phyloP scores from a whole-genome alignment of 2,797 vertebrate species.

The Phoebastria nigripes region DNA sequence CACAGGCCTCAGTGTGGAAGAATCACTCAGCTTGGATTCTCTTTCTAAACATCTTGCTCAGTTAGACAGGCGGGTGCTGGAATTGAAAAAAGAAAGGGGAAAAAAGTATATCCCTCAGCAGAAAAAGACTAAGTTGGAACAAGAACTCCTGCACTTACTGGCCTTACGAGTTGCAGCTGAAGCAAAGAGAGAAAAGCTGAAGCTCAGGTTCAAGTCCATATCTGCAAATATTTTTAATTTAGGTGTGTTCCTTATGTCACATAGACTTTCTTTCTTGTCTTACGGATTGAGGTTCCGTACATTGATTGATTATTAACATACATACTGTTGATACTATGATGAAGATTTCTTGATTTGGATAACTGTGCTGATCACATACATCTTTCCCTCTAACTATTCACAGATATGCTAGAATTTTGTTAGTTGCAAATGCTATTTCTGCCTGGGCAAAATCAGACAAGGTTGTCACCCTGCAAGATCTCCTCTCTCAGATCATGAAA shows the following conservation, averaged over 20 bases:
- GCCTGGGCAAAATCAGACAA: constrained; percentile 66
- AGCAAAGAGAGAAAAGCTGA: constrained; percentile 63
- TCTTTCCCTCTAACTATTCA: neutral
- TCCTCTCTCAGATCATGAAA: constrained; percentile 17
- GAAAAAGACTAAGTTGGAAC: constrained; percentile 59
- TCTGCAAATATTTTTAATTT: neutral
- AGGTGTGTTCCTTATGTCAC: neutral
- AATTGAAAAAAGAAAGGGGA: constrained; percentile 62
- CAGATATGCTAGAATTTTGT: constrained; percentile 70
- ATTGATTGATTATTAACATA: neutral
- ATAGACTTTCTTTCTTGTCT: neutral
- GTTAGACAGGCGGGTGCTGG: constrained; percentile 56
- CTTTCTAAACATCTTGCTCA: constrained; percentile 67
- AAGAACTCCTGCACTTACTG: constrained; percentile 58
- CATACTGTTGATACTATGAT: neutral
- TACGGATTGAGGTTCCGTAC: neutral
- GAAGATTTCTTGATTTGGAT: neutral
- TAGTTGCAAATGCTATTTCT: constrained; percentile 57
- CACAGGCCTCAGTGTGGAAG: constrained; percentile 74
- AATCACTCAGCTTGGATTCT: constrained; percentile 64
- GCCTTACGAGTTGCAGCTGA: constrained; percentile 62
- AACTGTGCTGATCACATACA: neutral
- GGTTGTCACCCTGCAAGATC: constrained; percentile 63
- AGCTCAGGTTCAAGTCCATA: constrained; percentile 67
- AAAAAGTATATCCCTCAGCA: constrained; percentile 68